A percentile compares a stretch with the other conserved stretches of the same genome.
These are phyloP conservation scores for Sycophila sp. DNA, from an alignment of 1,140 invertebrate species.

Conservation along the genomic window DNA sequence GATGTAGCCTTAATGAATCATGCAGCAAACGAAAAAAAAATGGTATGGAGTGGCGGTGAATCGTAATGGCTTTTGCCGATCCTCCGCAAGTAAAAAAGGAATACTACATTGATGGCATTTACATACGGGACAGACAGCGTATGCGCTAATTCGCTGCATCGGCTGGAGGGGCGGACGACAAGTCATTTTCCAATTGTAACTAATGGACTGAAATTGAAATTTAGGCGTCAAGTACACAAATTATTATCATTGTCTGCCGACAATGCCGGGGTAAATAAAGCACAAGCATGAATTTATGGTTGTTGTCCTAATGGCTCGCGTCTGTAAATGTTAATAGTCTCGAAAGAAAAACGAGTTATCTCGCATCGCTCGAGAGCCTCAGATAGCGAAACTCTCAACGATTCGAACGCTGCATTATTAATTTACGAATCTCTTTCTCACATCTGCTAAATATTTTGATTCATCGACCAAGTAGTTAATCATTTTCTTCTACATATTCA, in stretches of 20 bases:
- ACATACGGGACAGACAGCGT: too few relatives aligned
- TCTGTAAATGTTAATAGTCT: too few relatives aligned
- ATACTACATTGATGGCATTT: too few relatives aligned
- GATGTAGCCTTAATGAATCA: too few relatives aligned
- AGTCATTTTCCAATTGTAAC: conserved; percentile 22
- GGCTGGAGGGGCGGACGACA: neutral
- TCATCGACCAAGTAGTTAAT: neutral
- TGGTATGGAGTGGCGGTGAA: too few relatives aligned
- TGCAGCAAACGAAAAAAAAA: too few relatives aligned
- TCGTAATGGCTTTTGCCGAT: too few relatives aligned
- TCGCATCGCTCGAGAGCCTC: too few relatives aligned
- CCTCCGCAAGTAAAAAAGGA: too few relatives aligned
- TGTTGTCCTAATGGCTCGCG: neutral
- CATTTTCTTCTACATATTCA: too few relatives aligned
- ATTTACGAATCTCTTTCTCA: too few relatives aligned
- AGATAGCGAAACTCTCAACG: neutral
- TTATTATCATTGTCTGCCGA: neutral
- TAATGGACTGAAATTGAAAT: conserved; percentile 24
- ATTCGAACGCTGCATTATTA: neutral
- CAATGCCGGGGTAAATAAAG: neutral
- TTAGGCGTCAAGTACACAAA: conserved; percentile 7
- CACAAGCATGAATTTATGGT: neutral
- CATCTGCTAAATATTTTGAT: too few relatives aligned
- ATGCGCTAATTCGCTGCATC: neutral
- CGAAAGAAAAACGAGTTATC: neutral